Evolutionary conservation across 2,113 vertebrate species (phyloP).

Genomic region (Hemiscyllium ocellatum): DNA sequence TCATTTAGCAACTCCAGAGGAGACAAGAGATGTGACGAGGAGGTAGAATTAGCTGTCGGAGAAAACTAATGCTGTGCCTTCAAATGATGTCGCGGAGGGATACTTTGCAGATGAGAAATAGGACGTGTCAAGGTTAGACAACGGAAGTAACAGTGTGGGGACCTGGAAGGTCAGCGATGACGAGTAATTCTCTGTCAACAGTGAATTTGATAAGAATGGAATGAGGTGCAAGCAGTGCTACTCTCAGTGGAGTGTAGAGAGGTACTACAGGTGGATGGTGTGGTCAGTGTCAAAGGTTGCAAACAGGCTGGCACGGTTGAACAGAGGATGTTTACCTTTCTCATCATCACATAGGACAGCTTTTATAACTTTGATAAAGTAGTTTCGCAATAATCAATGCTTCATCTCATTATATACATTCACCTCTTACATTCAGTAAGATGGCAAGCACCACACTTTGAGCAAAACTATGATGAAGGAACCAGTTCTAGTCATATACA

Average conservation of each 20-base stretch:
- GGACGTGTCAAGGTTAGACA: not conserved
- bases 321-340: not conserved
- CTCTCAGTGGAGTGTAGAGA: not conserved
- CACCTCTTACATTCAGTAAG: not conserved
- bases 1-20: not conserved
- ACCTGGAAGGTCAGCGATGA: not conserved
- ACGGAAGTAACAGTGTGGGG: not conserved
- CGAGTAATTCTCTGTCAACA: not conserved
- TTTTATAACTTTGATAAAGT: not conserved
- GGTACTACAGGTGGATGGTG: not conserved
- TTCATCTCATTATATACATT: not conserved
- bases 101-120: not conserved
- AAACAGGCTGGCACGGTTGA: not conserved
- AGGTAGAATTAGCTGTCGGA: not conserved
- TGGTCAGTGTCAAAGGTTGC: not conserved
- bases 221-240: too few species aligned
- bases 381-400: not conserved
- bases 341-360: not conserved
- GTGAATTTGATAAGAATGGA: not conserved
- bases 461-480: not conserved
- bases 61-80: not conserved
- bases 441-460: not conserved
- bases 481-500: not conserved
- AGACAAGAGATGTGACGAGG: not conserved
- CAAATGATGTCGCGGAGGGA: not conserved